Evolutionary conservation across 1,140 invertebrate genomes (phyloP).

Genomic region (Drosophila bipectinata): DNA sequence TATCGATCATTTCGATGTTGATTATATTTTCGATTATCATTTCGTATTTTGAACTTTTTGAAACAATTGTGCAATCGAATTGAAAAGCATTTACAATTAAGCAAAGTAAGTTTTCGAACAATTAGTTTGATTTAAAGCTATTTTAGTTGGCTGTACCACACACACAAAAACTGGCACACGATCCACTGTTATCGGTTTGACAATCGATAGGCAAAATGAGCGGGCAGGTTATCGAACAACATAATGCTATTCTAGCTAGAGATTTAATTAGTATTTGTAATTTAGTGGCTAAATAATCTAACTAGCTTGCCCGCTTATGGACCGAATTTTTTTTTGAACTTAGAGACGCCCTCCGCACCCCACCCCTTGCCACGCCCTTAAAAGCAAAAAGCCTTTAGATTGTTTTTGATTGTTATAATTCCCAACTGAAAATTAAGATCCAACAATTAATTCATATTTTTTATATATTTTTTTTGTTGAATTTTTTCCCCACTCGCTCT

Average conservation of each 20-base stretch:
- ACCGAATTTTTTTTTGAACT: slow-evolving; percentile 14
- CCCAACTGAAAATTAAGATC: background rate
- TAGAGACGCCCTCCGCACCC: slow-evolving; percentile 42
- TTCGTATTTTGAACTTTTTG: slow-evolving; percentile 45
- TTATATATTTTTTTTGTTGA: slow-evolving; percentile 56
- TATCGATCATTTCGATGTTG: slow-evolving; percentile 49
- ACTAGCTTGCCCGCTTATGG: slow-evolving; percentile 17
- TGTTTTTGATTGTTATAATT: slow-evolving; percentile 29
- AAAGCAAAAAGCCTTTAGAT: slow-evolving; percentile 37
- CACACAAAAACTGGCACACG: slow-evolving; percentile 18
- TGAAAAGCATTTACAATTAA: slow-evolving; percentile 80
- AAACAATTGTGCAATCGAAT: slow-evolving; percentile 45
- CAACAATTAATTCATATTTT: slow-evolving; percentile 59
- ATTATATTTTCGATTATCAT: slow-evolving; percentile 50
- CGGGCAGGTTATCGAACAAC: slow-evolving; percentile 2
- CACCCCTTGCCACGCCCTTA: slow-evolving; percentile 17
- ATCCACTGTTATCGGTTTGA: slow-evolving; percentile 32
- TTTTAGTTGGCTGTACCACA: slow-evolving; percentile 38
- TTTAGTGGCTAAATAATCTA: too few relatives aligned
- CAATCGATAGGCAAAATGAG: slow-evolving; percentile 26
- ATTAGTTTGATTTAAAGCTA: slow-evolving; percentile 65
- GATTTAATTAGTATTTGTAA: background rate
- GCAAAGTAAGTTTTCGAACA: slow-evolving; percentile 70
- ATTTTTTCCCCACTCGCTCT: slow-evolving; percentile 27
- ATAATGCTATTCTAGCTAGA: background rate